These are phyloP conservation scores for Enteromius viviparus DNA, from an alignment of 2,797 vertebrate genomes.

Conservation along the genomic window DNA sequence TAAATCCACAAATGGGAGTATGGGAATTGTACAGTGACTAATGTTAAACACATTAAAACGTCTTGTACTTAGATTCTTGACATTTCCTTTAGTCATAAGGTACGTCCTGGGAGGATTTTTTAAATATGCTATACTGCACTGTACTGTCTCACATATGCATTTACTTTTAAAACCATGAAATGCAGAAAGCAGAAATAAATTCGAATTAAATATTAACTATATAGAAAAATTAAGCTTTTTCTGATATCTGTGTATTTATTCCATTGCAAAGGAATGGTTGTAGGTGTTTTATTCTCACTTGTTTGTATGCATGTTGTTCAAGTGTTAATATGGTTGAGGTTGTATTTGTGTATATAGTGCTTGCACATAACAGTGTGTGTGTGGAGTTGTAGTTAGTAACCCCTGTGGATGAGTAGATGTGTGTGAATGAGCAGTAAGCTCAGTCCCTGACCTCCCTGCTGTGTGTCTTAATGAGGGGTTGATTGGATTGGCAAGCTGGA, in stretches of 20 bases:
- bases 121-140: not conserved
- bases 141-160: not conserved
- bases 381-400: constrained; percentile 43
- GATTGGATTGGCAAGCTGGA: constrained; percentile 73
- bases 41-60: not conserved
- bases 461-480: constrained; percentile 73
- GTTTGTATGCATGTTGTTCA: not conserved
- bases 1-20: not conserved
- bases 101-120: not conserved
- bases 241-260: not conserved
- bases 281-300: not conserved
- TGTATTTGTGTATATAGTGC: constrained; percentile 32
- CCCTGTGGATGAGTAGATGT: constrained; percentile 44
- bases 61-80: not conserved
- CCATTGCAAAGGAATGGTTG: not conserved
- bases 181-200: not conserved
- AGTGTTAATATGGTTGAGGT: constrained; percentile 16
- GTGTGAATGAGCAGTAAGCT: constrained; percentile 54
- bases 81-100: not conserved
- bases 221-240: not conserved
- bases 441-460: constrained; percentile 66
- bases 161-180: not conserved
- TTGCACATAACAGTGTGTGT: not conserved
- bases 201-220: not conserved
- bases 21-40: not conserved